phyloP scores from a whole-genome alignment of 2,797 vertebrate genomes.

The Platyrinchus mystaceus region DNA sequence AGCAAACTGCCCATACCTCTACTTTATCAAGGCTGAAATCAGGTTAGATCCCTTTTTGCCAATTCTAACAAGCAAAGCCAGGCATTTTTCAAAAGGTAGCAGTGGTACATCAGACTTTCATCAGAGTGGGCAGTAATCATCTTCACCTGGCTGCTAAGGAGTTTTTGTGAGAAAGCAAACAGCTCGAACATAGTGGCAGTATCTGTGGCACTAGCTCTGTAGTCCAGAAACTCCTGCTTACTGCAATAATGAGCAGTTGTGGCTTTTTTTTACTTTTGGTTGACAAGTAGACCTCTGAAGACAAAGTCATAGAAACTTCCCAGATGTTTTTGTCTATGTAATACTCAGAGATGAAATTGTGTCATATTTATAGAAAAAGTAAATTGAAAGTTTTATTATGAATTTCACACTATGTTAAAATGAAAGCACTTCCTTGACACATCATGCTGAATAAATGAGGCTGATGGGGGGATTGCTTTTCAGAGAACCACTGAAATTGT shows the following conservation, averaged over 20 bases:
- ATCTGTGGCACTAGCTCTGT: not conserved
- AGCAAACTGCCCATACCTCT: not conserved
- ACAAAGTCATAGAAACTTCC: not conserved
- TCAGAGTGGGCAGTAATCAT: not conserved
- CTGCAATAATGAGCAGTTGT: not conserved
- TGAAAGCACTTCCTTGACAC: not conserved
- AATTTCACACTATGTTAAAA: not conserved
- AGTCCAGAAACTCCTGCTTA: not conserved
- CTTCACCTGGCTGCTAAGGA: not conserved
- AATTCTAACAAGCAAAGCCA: not conserved
- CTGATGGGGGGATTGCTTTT: not conserved
- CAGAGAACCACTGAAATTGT: not conserved
- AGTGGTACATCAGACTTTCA: not conserved
- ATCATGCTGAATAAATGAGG: not conserved
- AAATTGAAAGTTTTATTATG: not conserved
- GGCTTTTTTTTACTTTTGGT: not conserved
- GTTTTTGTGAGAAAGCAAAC: not conserved
- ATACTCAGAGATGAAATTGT: not conserved
- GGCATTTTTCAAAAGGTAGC: not conserved
- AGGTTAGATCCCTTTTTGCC: not conserved
- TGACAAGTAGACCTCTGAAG: not conserved
- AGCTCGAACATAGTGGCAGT: accelerated
- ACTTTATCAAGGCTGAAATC: not conserved
- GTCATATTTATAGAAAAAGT: not conserved
- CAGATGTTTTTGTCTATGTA: not conserved